Conservation (phyloP, 2,888 invertebrate species). For the Tyria jacobaeae region DNA sequence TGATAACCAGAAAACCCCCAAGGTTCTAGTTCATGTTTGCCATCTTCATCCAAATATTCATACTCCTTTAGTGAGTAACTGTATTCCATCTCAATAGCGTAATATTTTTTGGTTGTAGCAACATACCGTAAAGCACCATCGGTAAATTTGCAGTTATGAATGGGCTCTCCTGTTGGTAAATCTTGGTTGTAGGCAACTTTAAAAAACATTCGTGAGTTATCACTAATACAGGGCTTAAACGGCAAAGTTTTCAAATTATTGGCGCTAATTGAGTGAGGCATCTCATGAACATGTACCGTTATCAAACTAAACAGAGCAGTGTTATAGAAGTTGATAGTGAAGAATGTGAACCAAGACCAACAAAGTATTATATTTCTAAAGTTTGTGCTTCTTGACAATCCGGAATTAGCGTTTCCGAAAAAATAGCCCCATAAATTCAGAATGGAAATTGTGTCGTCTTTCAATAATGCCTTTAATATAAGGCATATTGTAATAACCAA, state of each 20-base stretch:
- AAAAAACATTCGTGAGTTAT: slow-evolving; percentile 54
- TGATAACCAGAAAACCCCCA: slow-evolving; percentile 53
- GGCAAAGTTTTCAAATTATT: slow-evolving; percentile 51
- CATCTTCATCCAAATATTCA: slow-evolving; percentile 54
- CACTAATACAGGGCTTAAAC: slow-evolving; percentile 63
- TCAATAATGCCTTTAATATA: slow-evolving; percentile 35
- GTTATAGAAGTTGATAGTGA: slow-evolving; percentile 67
- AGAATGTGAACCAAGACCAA: slow-evolving; percentile 74
- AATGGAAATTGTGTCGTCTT: slow-evolving; percentile 44
- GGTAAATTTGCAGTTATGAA: slow-evolving; percentile 51
- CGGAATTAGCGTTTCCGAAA: slow-evolving; percentile 55
- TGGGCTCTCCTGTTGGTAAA: slow-evolving; percentile 51
- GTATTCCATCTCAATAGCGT: slow-evolving; percentile 58
- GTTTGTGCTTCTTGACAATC: slow-evolving; percentile 51
- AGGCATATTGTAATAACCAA: slow-evolving; percentile 44
- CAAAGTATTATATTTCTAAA: slow-evolving; percentile 57
- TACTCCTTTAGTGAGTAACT: slow-evolving; percentile 55
- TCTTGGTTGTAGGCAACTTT: slow-evolving; percentile 57
- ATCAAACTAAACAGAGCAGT: slow-evolving; percentile 66
- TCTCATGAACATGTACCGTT: slow-evolving; percentile 55
- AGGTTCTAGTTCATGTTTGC: slow-evolving; percentile 55
- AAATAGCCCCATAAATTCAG: slow-evolving; percentile 65
- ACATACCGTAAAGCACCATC: slow-evolving; percentile 56
- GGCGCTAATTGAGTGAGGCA: slow-evolving; percentile 39
- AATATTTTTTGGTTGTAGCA: slow-evolving; percentile 52